Percentiles rank a stretch among this genome's conserved stretches.
phyloP scores from a whole-genome alignment of 2,888 invertebrate genomes.

The Cantharis rustica region DNA sequence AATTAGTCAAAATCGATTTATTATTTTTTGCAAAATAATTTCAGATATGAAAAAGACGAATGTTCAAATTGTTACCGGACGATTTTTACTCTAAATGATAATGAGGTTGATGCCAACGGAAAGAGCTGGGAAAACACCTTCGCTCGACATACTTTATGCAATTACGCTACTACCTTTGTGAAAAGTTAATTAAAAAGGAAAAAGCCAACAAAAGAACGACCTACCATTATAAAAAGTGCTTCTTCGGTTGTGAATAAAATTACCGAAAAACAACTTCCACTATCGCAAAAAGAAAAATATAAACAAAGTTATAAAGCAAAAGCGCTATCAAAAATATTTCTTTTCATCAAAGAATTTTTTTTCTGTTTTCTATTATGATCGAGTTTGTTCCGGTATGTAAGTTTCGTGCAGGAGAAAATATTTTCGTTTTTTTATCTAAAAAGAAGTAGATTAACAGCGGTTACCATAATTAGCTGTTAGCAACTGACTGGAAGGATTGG shows the following conservation, averaged over 20 bases:
- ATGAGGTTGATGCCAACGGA: neutral
- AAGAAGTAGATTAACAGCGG: neutral
- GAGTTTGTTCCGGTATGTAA: neutral
- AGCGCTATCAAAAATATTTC: neutral
- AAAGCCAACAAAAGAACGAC: neutral
- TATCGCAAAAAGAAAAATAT: neutral
- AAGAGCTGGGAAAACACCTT: neutral
- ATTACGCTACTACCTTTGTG: neutral
- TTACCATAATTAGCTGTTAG: neutral
- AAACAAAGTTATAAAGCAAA: neutral
- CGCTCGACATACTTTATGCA: neutral
- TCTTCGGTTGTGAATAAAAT: neutral
- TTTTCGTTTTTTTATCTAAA: neutral
- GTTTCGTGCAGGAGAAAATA: neutral
- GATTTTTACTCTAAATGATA: neutral
- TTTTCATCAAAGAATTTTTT: neutral
- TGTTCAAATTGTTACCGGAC: neutral
- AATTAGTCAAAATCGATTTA: neutral
- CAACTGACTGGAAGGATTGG: neutral
- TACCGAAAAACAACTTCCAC: neutral
- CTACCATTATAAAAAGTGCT: neutral
- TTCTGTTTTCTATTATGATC: neutral
- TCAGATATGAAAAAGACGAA: neutral
- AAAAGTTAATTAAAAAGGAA: neutral
- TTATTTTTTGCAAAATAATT: neutral